Base-by-base conservation (phyloP, 2,888 invertebrate species). In the Embidobia sp. region DNA sequence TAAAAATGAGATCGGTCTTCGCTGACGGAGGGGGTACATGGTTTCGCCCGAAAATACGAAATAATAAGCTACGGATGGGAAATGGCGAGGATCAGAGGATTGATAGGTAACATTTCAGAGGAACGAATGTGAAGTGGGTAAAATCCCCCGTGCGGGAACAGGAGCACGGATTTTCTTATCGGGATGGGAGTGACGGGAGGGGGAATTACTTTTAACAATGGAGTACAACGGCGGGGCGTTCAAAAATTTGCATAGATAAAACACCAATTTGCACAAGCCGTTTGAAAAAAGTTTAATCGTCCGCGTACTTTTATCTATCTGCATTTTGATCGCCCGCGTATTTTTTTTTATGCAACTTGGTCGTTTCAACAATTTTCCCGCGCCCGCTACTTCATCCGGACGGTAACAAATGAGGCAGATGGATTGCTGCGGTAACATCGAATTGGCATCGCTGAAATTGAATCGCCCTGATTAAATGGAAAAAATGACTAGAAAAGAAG, bases 121-220 rank as follows among this genome's bases (percentile, higher is more conserved):
- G 79, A 77, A 66, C 51, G 64, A 77, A 67, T 55, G 63, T 59
- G 70, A 72, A 72, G 63, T 72, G 77, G 77, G 46, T 18, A 79
- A 77, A 78, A 87, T 84, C 88, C 88, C 88, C 88, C 87, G 84
- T 83, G 74, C 79, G 84, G 87, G 86, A 87, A 86, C 78, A 83
- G 86, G 86, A 76, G 84, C 85, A 87, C 78, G 88, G 88, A 88
- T 79, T 78, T 83, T 82, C 77, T 80, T 83, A 82, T 75, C 46
- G 29, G 87, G 87, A 87, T 84, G 81, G 85, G 87, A 86, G 83
- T 76, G 86, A 88, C 87, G 86, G 88, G 87, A 88, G 88, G 88
- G 88, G 88, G 88, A 83, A 83, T 77, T 16, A 44, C 51, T 49
- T 69, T 10, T 48, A 19, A 55, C 42, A 51, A 37, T 48, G 26